These are phyloP conservation scores for Manis crassicaudata DNA, from an alignment of 2,797 vertebrate species.

Conservation along the genomic window DNA sequence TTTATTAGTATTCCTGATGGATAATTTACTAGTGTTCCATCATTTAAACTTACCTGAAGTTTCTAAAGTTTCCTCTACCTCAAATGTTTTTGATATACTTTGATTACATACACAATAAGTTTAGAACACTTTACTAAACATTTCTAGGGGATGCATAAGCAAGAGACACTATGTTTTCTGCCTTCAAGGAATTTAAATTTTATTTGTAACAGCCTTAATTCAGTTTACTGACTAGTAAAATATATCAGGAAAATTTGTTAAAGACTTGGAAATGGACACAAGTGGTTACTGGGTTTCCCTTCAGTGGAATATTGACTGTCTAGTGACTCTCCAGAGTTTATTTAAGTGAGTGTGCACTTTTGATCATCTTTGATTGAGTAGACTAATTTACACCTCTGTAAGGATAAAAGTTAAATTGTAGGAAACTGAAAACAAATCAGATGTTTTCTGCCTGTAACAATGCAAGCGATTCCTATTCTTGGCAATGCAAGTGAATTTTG, in stretches of 20 bases:
- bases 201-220: constrained; percentile 35
- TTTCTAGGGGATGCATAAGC: constrained; percentile 2
- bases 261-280: constrained; percentile 19
- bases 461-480: constrained; percentile 12
- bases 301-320: background rate
- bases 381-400: constrained; percentile 42
- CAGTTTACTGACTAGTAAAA: constrained; percentile 33
- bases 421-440: background rate
- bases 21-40: constrained; percentile 30
- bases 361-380: background rate
- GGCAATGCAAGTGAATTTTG: background rate
- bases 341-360: constrained; percentile 10
- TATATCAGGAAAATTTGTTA: constrained; percentile 14
- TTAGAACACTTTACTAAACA: constrained; percentile 43
- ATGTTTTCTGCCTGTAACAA: background rate
- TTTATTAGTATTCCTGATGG: background rate
- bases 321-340: background rate
- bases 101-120: constrained; percentile 10
- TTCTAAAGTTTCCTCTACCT: constrained; percentile 43
- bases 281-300: background rate
- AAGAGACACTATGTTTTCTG: constrained; percentile 21
- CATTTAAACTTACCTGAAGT: constrained; percentile 8
- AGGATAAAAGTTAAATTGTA: constrained; percentile 33
- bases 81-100: constrained; percentile 24
- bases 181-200: constrained; percentile 36